Evolutionary conservation across 92 coral and sea anemone genomes (phyloP), one percentile per base, ranked within the genome.

Genomic region (Blastomussa wellsi): DNA sequence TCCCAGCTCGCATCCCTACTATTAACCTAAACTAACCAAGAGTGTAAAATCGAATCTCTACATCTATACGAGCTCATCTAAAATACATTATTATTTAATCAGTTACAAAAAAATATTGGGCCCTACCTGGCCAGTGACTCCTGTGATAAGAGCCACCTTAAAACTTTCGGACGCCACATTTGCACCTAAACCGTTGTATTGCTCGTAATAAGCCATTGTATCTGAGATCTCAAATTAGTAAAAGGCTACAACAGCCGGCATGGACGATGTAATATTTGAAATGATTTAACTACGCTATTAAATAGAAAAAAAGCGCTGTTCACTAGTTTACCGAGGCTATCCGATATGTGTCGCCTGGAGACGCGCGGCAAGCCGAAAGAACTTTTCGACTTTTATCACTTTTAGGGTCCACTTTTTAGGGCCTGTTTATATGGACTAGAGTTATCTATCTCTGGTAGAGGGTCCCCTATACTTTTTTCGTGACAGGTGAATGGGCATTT

Each of bases 101-200:
- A n/a, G n/a, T n/a, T n/a, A n/a, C n/a, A n/a, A n/a, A 17, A 38
- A 33, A 35, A 36, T 33, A 26, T 29, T 31, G 19, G 41, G 1
- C 19, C 48, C 44, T 35, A 70, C 75, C 75, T 70, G 75, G 17
- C 85, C 85, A 32, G 85, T 81, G 4, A 81, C 64, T 31, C 85
- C 85, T 6, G 85, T 81, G 11, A 81, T 33, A 0, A 81, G 66
- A 0, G 85, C 77, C 22, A 79, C 74, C 42, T 41, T 62, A 12
- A 26, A 28, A n/a, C 47, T 44, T 10, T 14, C n/a, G 44, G 68
- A 13, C 59, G 41, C 26, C 22, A 19, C 31, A 32, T 69, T 51
- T 24, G 67, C 39, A 15, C 60, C 13, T 24, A 32, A 47, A 13
- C 60, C 12, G 77, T 8, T 17, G 31, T 64, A 49, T 70, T 68